These are phyloP conservation scores for Rhynchonycteris naso DNA, from an alignment of 2,797 vertebrate genomes.

Conservation along the genomic window DNA sequence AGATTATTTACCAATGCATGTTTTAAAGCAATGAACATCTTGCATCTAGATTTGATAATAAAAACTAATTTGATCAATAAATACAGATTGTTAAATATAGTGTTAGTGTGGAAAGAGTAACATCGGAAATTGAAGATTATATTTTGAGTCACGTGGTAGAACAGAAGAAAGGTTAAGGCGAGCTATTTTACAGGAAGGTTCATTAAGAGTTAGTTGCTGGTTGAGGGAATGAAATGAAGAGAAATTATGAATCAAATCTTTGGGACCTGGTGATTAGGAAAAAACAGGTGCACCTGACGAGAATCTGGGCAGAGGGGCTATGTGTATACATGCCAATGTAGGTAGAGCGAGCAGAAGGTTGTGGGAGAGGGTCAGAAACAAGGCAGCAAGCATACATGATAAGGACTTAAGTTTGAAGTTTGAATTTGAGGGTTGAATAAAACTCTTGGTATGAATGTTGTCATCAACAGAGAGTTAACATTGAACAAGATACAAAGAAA, in stretches of 20 bases:
- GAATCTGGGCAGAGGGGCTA: not conserved
- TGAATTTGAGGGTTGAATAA: not conserved
- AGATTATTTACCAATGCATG: not conserved
- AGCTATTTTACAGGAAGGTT: not conserved
- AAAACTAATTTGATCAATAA: constrained; percentile 8
- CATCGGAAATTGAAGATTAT: not conserved
- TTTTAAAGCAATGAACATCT: not conserved
- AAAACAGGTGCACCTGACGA: not conserved
- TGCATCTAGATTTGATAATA: constrained; percentile 14
- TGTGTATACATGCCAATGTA: rapidly evolving
- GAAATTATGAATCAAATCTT: not conserved
- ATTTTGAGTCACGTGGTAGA: not conserved
- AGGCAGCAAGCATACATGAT: not conserved
- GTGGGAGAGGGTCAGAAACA: not conserved
- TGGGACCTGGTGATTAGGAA: not conserved
- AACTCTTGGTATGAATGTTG: not conserved
- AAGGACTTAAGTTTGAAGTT: not conserved
- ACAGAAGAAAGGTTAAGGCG: not conserved
- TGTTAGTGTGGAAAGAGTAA: not conserved
- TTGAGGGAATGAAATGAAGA: not conserved
- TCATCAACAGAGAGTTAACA: not conserved
- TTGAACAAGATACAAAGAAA: not conserved
- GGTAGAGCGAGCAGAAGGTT: not conserved
- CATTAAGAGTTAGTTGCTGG: not conserved
- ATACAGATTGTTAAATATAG: not conserved